Base-by-base conservation (phyloP, 2,888 invertebrate species). In the Andrena chrysosceles region DNA sequence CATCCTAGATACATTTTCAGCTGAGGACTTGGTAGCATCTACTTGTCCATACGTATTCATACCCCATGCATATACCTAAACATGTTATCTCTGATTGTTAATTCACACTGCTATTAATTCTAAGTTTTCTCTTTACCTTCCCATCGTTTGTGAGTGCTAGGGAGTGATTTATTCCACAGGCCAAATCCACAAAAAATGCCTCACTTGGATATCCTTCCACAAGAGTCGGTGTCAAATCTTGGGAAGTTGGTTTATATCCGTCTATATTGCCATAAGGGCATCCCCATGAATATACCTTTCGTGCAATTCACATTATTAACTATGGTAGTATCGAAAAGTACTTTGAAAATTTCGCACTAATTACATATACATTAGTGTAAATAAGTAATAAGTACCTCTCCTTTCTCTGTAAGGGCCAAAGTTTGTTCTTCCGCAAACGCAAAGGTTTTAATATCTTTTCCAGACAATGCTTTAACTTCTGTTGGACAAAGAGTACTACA, bases 21-120 rank as follows among this genome's bases (percentile, higher is more conserved):
- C 7, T 2, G 33, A 48, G 95, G 95, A 16, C 95, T 94, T 1
- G 33, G 7, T 7, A 95, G 95, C 93, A 95, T 95, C 8, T 95
- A 4, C 95, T 94, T 33, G 93, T 96, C 96, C 95, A 7, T 7
- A 7, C 7, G 87, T 95, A 88, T 96, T 96, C 90, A 96, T 95
- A 6, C 96, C 96, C 96, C 96, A 96, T 1, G 95, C 95, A 90
- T 29, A 29, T 26, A 26, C 26, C 26, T 26, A 26, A 26, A 26
- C 26, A 26, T 26, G 26, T 26, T 26, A 26, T 26, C 26, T 26
- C 1, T 26, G 2, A 26, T 26, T 2, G 26, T 26, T 26, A 26
- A 26, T 2, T 26, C n/a, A 2, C 26, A 26, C 26, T 26, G 1
- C 26, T 26, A 2, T 26, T 26, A 26, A 26, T 26, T 26, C 26